These are phyloP conservation scores for Theocolax elegans DNA, from an alignment of 1,140 invertebrate genomes.

Conservation along the genomic window DNA sequence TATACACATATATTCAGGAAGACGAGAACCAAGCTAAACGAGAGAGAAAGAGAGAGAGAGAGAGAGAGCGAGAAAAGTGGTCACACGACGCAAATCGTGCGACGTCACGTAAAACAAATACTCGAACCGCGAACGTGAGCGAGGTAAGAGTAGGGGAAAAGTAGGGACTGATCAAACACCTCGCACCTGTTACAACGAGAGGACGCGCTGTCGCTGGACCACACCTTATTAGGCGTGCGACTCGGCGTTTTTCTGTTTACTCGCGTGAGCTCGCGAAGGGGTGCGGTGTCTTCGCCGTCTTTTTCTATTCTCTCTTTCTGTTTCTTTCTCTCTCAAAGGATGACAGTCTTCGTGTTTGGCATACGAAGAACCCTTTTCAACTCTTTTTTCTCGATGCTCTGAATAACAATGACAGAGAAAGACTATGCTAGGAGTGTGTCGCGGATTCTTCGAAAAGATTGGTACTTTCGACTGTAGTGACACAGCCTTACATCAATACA, in stretches of 20 bases:
- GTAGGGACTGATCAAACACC: slow-evolving; percentile 50
- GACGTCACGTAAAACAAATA: slow-evolving; percentile 49
- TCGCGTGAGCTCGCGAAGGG: neutral
- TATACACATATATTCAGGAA: too few species aligned
- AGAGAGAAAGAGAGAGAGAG: neutral
- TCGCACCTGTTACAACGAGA: slow-evolving; percentile 56
- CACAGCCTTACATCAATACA: too few species aligned
- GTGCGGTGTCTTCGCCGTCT: slow-evolving; percentile 14
- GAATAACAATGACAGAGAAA: neutral
- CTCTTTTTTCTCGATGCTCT: neutral
- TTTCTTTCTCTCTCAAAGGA: too few species aligned
- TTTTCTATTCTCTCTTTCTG: too few species aligned
- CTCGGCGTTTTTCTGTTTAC: neutral
- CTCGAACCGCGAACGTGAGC: neutral
- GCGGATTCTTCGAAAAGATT: too few species aligned
- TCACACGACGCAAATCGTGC: neutral
- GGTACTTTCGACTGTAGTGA: too few species aligned
- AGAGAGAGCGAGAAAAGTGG: neutral
- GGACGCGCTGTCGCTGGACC: slow-evolving; percentile 31
- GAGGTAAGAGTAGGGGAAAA: neutral
- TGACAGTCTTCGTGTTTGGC: neutral
- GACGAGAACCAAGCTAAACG: too few species aligned
- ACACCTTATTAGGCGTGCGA: slow-evolving; percentile 47
- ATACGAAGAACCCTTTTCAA: neutral
- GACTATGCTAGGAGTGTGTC: too few species aligned